These are phyloP conservation scores for Phataginus tricuspis DNA, from an alignment of 2,797 vertebrate genomes.

Conservation along the genomic window DNA sequence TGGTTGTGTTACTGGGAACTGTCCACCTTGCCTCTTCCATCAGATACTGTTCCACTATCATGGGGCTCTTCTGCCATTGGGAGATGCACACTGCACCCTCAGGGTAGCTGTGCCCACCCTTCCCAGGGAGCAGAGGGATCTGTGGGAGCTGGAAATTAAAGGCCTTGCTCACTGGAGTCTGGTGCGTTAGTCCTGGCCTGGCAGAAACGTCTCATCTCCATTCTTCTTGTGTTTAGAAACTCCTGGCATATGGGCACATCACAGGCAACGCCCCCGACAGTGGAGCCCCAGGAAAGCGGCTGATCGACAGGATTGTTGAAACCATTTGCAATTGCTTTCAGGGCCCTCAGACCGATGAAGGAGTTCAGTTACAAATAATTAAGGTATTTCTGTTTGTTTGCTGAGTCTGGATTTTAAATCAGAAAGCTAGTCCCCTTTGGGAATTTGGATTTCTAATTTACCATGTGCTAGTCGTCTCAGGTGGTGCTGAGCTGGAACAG, in stretches of 20 bases:
- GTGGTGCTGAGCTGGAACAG: slow-evolving; percentile 37
- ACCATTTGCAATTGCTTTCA: slow-evolving; percentile 98
- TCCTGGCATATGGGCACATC: slow-evolving; percentile 98
- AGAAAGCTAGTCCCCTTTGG: not conserved
- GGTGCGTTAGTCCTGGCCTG: not conserved
- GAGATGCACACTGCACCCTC: not conserved
- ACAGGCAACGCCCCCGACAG: slow-evolving; percentile 97
- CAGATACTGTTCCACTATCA: accelerated
- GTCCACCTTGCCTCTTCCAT: not conserved
- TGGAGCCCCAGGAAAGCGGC: slow-evolving; percentile 92
- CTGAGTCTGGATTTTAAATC: slow-evolving; percentile 37
- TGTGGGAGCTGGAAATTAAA: not conserved
- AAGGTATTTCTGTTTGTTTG: slow-evolving; percentile 89
- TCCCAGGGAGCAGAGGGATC: not conserved
- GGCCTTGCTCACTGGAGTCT: not conserved
- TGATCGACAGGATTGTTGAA: slow-evolving; percentile 97
- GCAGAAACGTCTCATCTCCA: not conserved
- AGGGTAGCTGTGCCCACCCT: not conserved
- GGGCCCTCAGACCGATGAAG: slow-evolving; percentile 97
- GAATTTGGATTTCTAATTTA: slow-evolving; percentile 20
- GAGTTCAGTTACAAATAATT: slow-evolving; percentile 98
- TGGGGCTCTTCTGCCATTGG: not conserved
- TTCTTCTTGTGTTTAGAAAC: slow-evolving; percentile 89
- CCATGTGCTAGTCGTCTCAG: slow-evolving; percentile 30
- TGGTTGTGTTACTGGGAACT: not conserved